These are phyloP conservation scores for Protonibea diacanthus DNA, from an alignment of 2,797 vertebrate genomes.

Conservation along the genomic window DNA sequence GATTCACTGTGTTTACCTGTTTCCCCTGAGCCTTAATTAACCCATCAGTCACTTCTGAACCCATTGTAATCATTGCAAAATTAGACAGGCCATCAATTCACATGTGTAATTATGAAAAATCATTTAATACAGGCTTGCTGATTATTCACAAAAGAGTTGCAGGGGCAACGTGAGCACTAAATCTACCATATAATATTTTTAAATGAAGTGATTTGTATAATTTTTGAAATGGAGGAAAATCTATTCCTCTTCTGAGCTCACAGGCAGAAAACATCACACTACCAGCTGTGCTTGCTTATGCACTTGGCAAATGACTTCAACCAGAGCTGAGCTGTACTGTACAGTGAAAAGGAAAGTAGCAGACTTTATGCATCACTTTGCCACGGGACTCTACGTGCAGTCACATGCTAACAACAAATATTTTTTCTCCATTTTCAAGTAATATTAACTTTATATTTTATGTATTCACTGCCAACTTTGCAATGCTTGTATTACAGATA, in stretches of 20 bases:
- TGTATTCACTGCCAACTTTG: no score
- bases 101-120: constrained; percentile 40
- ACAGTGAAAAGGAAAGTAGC: no score
- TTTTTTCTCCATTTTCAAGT: no score
- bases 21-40: constrained; percentile 73
- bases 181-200: constrained; percentile 30
- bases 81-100: constrained; percentile 34
- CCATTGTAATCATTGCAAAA: constrained; percentile 36
- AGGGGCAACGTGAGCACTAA: constrained; percentile 7
- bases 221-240: constrained; percentile 16
- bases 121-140: constrained; percentile 20
- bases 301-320: constrained; percentile 24
- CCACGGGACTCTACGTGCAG: no score
- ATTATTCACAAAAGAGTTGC: constrained; percentile 32
- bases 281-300: constrained; percentile 40
- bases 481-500: no score
- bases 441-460: no score
- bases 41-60: constrained; percentile 60
- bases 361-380: no score
- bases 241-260: constrained; percentile 10
- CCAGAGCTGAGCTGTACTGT: constrained; percentile 9
- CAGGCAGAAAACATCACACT: constrained; percentile 15
- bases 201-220: constrained; percentile 39
- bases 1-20: constrained; percentile 73
- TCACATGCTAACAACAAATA: no score